Percentiles rank a stretch among this genome's conserved stretches.
Conservation (phyloP, 2,797 vertebrate species). For the Graptemys geographica region DNA sequence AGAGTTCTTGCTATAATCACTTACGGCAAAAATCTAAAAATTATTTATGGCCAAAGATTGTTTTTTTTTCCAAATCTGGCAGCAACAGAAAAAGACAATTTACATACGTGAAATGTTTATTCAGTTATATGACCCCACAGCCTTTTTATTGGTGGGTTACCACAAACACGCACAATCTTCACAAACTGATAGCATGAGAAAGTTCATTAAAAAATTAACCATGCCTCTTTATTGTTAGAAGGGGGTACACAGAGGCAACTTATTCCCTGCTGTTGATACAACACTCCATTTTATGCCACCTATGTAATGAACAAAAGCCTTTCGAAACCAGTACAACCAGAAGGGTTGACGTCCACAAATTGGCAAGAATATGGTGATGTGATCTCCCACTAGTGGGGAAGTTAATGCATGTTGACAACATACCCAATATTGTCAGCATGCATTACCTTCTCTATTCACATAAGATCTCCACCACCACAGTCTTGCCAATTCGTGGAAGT, state of each 20-base stretch:
- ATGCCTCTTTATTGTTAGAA: not conserved
- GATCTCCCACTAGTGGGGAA: no score
- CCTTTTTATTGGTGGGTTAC: not conserved
- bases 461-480: no score
- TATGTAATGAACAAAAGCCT: no score
- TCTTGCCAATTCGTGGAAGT: no score
- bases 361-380: no score
- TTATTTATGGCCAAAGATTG: not conserved
- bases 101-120: not conserved
- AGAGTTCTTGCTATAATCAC: not conserved
- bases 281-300: not conserved
- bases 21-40: not conserved
- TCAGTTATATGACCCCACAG: not conserved
- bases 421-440: no score
- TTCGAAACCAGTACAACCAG: no score
- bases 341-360: no score
- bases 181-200: not conserved
- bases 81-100: not conserved
- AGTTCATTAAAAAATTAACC: not conserved
- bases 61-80: accelerated
- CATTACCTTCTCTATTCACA: no score
- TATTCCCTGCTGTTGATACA: not conserved
- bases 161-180: not conserved
- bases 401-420: no score
- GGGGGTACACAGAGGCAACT: not conserved